Evolutionary conservation across 2,797 vertebrate genomes (phyloP).

Genomic region (Odontamblyopus lacepedii): DNA sequence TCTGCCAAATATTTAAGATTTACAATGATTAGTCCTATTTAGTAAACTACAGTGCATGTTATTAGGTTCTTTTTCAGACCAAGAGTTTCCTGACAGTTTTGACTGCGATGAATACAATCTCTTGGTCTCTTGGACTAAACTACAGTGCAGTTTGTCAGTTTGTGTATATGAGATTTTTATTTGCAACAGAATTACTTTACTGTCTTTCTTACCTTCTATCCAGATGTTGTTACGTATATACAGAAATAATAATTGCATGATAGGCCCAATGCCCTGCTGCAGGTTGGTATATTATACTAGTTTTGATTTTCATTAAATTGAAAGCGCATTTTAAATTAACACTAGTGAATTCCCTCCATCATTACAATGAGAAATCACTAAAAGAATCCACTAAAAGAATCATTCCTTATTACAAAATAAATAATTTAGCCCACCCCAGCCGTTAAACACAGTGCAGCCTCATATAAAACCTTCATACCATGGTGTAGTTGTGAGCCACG

Average conservation of each 20-base stretch:
- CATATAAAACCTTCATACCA: constrained; percentile 79
- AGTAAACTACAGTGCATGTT: too few relatives aligned
- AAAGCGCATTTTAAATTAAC: constrained; percentile 12
- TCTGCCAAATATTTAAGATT: too few relatives aligned
- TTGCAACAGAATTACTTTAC: too few relatives aligned
- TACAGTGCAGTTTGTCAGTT: too few relatives aligned
- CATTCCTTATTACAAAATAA: constrained; percentile 31
- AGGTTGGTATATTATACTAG: background rate
- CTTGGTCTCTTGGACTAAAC: too few relatives aligned
- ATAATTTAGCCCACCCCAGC: constrained; percentile 37
- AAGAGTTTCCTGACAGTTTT: too few relatives aligned
- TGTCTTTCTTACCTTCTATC: too few relatives aligned
- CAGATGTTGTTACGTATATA: too few relatives aligned
- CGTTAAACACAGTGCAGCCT: constrained; percentile 14
- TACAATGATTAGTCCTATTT: too few relatives aligned
- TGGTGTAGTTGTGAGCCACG: constrained; percentile 94
- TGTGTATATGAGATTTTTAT: too few relatives aligned
- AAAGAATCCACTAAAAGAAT: background rate
- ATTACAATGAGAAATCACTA: constrained; percentile 1
- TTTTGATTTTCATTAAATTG: background rate
- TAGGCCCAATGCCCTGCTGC: background rate
- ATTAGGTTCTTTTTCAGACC: too few relatives aligned
- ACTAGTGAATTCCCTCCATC: constrained; percentile 7
- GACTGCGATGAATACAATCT: too few relatives aligned
- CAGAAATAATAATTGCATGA: background rate